Base-by-base conservation (phyloP, 1,140 invertebrate genomes). In the Anastrepha obliqua region DNA sequence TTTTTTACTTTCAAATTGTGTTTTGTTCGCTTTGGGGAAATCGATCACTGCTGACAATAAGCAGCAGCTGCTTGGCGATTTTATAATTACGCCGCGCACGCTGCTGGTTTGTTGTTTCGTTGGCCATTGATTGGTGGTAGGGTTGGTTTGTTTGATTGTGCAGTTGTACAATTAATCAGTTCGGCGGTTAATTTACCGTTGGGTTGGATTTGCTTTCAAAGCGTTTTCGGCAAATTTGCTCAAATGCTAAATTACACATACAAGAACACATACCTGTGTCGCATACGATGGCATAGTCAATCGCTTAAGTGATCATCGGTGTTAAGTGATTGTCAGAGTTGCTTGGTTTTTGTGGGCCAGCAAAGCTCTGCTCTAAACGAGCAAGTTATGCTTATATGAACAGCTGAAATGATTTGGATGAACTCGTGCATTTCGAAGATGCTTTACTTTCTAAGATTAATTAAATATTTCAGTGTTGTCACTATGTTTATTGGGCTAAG, bases 81-180 rank as follows among this genome's bases (percentile, higher is more conserved):
- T 81, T 55, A 51, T 81, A 47, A 81, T 58, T 55, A 42, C 29
- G 8, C 47, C 7, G n/a, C 74, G 15, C 8, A n/a, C 74, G 15
- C 47, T 81, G 74, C 74, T 51, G 47, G 74, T 81, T 81, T 74
- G 0, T 47, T n/a, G 64, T 13, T 74, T 74, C 4, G 42, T 55
- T 15, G 47, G n/a, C 9, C 11, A 13, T 81, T 81, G 74, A 5
- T 17, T 51, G 70, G 42, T 55, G 44, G 70, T 51, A 9, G 13
- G 11, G 47, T 20, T 51, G 51, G 8, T 81, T 9, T 44, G n/a
- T 11, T 55, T 1, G 47, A 2, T 7, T 17, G 74, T 7, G n/a
- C 47, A 58, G 44, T 81, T 55, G 74, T 55, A 17, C 47, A 81
- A 81, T 81, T 81, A 81, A 81, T 81, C 74, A 58, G 47, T 81